These are phyloP conservation scores for Pasiphila rectangulata DNA, from an alignment of 2,888 invertebrate species.

Conservation along the genomic window DNA sequence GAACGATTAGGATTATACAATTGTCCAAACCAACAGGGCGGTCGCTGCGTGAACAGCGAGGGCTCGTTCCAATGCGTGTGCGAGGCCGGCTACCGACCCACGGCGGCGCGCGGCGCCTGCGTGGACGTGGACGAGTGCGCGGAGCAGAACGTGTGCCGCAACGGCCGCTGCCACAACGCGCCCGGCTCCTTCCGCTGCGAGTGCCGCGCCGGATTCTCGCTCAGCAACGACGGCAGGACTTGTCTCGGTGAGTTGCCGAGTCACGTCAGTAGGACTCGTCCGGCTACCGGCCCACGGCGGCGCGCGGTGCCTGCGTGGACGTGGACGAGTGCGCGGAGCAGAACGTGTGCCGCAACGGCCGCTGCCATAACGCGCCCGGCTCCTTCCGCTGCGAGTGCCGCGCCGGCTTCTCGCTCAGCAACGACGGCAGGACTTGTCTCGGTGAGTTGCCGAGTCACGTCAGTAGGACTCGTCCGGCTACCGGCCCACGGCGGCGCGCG, in stretches of 20 bases:
- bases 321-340: conserved; percentile 85
- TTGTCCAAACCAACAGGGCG: conserved; percentile 76
- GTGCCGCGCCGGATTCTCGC: conserved; percentile 89
- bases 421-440: conserved; percentile 89
- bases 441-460: too few relatives aligned
- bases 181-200: conserved; percentile 90
- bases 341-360: conserved; percentile 88
- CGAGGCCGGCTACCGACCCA: conserved; percentile 87
- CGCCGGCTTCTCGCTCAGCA: conserved; percentile 88
- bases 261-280: too few relatives aligned
- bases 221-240: conserved; percentile 88
- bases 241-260: conserved; percentile 86
- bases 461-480: too few relatives aligned
- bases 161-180: conserved; percentile 89
- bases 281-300: conserved; percentile 85
- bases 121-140: conserved; percentile 81
- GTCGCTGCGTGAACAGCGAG: conserved; percentile 89
- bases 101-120: conserved; percentile 70
- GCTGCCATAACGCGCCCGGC: conserved; percentile 89
- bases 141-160: conserved; percentile 88
- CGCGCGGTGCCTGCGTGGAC: conserved; percentile 67
- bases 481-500: conserved; percentile 77
- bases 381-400: conserved; percentile 90
- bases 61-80: conserved; percentile 93
- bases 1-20: too few relatives aligned